phyloP scores from a whole-genome alignment of 53 echinoderm and acorn worm species.

The Patiria pectinifera region DNA sequence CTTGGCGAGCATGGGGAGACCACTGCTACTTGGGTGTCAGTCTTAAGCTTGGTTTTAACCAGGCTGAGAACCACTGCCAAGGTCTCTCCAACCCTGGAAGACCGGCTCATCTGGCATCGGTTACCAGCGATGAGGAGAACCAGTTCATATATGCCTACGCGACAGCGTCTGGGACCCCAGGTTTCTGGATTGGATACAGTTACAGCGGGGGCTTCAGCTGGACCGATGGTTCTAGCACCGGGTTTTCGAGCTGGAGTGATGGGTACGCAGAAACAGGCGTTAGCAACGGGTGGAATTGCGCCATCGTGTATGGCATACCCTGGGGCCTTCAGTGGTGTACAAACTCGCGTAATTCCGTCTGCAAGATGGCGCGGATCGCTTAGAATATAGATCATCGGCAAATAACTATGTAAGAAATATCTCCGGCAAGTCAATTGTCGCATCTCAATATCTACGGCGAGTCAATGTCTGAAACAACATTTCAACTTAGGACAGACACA shows the following conservation, averaged over 20 bases:
- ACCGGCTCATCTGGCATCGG: conserved; percentile 35
- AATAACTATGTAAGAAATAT: too few species aligned
- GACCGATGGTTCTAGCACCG: neutral
- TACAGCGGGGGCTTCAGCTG: neutral
- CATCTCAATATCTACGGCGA: too few species aligned
- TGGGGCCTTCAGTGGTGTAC: neutral
- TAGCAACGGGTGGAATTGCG: neutral
- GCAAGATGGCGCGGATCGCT: neutral
- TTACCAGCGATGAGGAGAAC: conserved; percentile 26
- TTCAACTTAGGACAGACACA: too few species aligned
- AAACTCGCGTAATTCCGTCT: neutral
- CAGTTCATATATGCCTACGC: neutral
- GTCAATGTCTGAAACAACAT: too few species aligned
- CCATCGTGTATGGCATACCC: neutral
- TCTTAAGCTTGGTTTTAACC: neutral
- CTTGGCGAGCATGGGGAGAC: neutral
- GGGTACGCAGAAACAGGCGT: neutral
- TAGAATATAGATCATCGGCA: too few species aligned
- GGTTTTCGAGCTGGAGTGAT: neutral
- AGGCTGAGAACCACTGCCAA: neutral
- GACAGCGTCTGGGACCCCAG: neutral
- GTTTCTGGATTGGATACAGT: neutral
- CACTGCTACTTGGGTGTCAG: conserved; percentile 19
- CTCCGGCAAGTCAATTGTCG: too few species aligned
- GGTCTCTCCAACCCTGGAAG: neutral